phyloP scores from a whole-genome alignment of 2,113 vertebrate genomes.

The Hucho hucho region DNA sequence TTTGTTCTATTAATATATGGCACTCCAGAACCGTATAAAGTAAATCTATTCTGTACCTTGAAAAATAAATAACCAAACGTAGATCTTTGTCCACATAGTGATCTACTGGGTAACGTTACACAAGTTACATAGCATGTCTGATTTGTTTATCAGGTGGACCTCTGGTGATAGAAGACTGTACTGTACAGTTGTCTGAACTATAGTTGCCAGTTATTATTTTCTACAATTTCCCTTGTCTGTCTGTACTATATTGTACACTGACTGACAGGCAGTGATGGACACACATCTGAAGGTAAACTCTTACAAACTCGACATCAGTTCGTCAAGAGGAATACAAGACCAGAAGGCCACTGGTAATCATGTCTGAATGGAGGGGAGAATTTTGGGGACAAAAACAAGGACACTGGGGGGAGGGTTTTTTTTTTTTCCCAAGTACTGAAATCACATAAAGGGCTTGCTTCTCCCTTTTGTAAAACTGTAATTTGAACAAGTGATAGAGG shows the following conservation, averaged over 20 bases:
- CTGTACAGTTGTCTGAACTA: background rate
- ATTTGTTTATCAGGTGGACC: too few relatives aligned
- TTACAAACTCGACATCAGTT: background rate
- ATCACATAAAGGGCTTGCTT: slow-evolving; percentile 55
- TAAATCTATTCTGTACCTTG: slow-evolving; percentile 23
- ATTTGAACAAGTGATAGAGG: slow-evolving; percentile 18
- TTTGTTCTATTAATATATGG: slow-evolving; percentile 5
- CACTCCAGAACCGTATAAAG: slow-evolving; percentile 1
- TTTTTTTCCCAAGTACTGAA: slow-evolving; percentile 56
- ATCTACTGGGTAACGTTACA: too few relatives aligned
- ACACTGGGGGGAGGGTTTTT: background rate
- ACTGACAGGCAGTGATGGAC: too few relatives aligned
- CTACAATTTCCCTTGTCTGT: background rate
- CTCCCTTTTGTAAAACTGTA: slow-evolving; percentile 55
- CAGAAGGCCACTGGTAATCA: slow-evolving; percentile 45
- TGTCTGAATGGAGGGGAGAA: slow-evolving; percentile 40
- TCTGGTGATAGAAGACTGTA: too few relatives aligned
- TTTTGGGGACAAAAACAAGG: too few relatives aligned
- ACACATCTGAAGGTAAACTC: background rate
- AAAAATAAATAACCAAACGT: slow-evolving; percentile 13
- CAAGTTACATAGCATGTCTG: too few relatives aligned
- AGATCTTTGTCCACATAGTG: too few relatives aligned
- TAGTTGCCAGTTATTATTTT: background rate
- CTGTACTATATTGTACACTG: background rate
- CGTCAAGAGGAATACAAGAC: slow-evolving; percentile 39